A percentile compares a stretch with the other conserved stretches of the same genome.
phyloP scores from a whole-genome alignment of 2,113 vertebrate species.

The Burhinus bistriatus region DNA sequence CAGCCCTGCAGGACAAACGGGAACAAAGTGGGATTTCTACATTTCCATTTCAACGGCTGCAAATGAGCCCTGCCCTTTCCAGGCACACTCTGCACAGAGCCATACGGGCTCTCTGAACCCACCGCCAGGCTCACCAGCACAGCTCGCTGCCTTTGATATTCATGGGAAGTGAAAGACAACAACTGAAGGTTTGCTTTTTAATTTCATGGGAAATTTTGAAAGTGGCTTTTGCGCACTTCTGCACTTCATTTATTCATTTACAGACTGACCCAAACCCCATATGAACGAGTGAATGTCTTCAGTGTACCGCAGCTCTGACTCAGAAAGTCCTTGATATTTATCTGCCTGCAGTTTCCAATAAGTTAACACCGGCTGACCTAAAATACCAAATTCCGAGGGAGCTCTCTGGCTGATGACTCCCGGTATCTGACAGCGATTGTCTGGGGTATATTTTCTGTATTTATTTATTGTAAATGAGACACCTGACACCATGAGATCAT shows the following conservation, averaged over 20 bases:
- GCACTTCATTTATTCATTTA: constrained; percentile 32
- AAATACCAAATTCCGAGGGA: constrained; percentile 35
- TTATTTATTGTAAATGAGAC: constrained; percentile 58
- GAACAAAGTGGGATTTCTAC: neutral
- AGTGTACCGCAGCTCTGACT: constrained; percentile 1
- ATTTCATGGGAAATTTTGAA: constrained; percentile 47
- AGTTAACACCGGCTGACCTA: constrained; percentile 22
- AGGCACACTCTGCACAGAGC: neutral
- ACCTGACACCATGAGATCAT: constrained; percentile 46
- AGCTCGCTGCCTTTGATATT: neutral
- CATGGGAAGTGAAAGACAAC: neutral
- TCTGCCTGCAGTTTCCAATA: constrained; percentile 35
- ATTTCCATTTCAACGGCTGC: neutral
- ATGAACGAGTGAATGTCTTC: neutral
- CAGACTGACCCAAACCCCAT: neutral
- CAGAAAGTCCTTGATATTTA: constrained; percentile 45
- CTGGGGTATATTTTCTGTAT: constrained; percentile 7
- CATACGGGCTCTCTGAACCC: neutral
- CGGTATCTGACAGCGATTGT: neutral
- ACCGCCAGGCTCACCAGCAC: neutral
- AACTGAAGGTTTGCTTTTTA: constrained; percentile 12
- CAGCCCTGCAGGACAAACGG: neutral
- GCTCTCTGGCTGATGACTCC: constrained; percentile 4
- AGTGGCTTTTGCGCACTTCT: neutral
- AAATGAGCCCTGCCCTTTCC: constrained; percentile 14